Base-by-base conservation (phyloP, 2,797 vertebrate genomes). In the Melanotaenia maccullochi region DNA sequence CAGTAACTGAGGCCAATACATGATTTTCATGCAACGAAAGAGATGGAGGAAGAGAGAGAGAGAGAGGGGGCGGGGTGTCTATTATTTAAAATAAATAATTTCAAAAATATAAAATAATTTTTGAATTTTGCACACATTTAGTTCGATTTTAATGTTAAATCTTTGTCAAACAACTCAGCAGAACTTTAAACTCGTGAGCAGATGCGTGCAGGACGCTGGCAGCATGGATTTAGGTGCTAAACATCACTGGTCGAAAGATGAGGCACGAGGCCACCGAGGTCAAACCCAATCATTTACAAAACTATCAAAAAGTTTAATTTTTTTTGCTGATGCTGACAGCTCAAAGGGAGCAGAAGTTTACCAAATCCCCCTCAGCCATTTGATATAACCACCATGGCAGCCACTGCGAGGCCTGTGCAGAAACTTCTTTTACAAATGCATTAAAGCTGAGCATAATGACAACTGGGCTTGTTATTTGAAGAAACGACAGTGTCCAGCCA, bases 231-330 rank as follows among this genome's bases (percentile, higher is more conserved):
- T 42, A 33, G 24, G 16, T 6, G 62, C 35, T 87, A 71, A 86
- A 89, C 88, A 74, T 64, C 91, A 91, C 88, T 87, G 75, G 87
- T 86, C 82, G 84, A 83, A 91, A 87, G 85, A 94, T 92, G 91
- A 83, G 93, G 92, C 92, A 90, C 24, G 85, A 95, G 96, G 95
- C 94, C 93, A 85, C 91, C 0, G 85, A 94, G 96, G 96, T 97
- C 96, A 97, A 87, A 86, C 81, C 44, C 92, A 97, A 96, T 96
- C 94, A 96, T 97, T 97, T 95, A 95, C 94, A 96, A 97, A 96
- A 90, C 95, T 94, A 96, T 95, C 95, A 94, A 91, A 93, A 97
- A 95, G 92, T 96, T 97, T 95, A 95, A 97, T 96, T 97, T 96
- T 97, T 97, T 96, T 95, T 88, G 85, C 85, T 89, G 90, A 88